Percentiles rank a stretch among this genome's conserved stretches.
Conservation (phyloP, 2,888 invertebrate genomes). For the Rhabditoides inermis region DNA sequence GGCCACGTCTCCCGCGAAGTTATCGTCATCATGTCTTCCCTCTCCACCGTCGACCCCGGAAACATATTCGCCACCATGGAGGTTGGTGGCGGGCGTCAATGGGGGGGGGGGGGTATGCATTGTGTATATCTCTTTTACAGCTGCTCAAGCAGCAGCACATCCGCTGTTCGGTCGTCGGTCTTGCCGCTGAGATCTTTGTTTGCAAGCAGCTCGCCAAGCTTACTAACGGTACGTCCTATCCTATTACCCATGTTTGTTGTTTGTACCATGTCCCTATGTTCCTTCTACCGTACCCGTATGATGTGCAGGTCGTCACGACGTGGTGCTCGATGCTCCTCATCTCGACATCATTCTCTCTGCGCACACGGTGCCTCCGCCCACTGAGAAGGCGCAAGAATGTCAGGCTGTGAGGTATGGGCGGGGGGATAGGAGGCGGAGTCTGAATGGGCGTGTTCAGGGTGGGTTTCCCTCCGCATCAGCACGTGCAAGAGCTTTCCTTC, state of each 20-base stretch:
- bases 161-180: slow-evolving; percentile 83
- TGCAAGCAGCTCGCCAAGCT: slow-evolving; percentile 76
- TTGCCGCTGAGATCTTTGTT: slow-evolving; percentile 87
- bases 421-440: background rate
- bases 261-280: background rate
- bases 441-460: slow-evolving; percentile 25
- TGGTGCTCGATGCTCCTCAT: slow-evolving; percentile 75
- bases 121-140: slow-evolving; percentile 12
- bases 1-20: slow-evolving; percentile 90
- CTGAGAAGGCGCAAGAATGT: slow-evolving; percentile 12
- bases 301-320: slow-evolving; percentile 59
- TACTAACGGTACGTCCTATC: slow-evolving; percentile 62
- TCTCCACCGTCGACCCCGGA: slow-evolving; percentile 92
- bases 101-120: background rate
- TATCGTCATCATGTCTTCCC: slow-evolving; percentile 78
- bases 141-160: slow-evolving; percentile 68
- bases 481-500: slow-evolving; percentile 26
- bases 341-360: slow-evolving; percentile 58
- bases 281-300: background rate
- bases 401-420: background rate
- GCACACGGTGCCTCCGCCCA: slow-evolving; percentile 55
- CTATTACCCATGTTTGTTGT: background rate
- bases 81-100: slow-evolving; percentile 53
- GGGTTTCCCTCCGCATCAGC: slow-evolving; percentile 43
- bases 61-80: slow-evolving; percentile 78